Evolutionary conservation across 1,140 invertebrate species (phyloP).

Genomic region (Trichomalopsis sarcophagae): DNA sequence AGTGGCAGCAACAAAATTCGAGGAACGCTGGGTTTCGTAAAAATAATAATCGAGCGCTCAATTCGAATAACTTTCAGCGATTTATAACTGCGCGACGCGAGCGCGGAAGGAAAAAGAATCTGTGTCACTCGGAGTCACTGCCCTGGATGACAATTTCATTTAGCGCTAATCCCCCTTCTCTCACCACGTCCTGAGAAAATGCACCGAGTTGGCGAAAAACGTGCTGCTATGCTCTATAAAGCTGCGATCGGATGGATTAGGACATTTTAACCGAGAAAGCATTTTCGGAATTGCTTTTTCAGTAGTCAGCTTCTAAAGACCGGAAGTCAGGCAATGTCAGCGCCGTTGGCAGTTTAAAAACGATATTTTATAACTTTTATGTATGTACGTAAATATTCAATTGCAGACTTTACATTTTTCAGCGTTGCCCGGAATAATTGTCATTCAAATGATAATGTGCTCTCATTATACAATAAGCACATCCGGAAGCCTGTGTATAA

Average conservation of each 20-base stretch:
- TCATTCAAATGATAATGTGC: too few species aligned
- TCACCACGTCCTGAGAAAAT: not conserved
- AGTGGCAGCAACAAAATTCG: too few species aligned
- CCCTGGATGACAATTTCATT: constrained; percentile 38
- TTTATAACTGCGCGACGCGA: not conserved
- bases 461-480: too few species aligned
- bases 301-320: too few species aligned
- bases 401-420: too few species aligned
- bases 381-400: too few species aligned
- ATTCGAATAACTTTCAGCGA: not conserved
- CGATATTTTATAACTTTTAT: too few species aligned
- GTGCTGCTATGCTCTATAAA: not conserved
- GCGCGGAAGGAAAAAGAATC: constrained; percentile 12
- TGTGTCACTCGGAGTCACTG: constrained; percentile 29
- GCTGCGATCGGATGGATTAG: not conserved
- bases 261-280: not conserved
- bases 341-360: too few species aligned
- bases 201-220: not conserved
- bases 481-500: too few species aligned
- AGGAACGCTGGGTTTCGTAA: not conserved
- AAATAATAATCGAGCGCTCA: not conserved
- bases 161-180: constrained; percentile 8
- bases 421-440: too few species aligned
- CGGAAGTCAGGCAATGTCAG: too few species aligned
- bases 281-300: not conserved